These are phyloP conservation scores for Brachionus asplanchnoidis DNA, from an alignment of 1,140 invertebrate species.

Conservation along the genomic window DNA sequence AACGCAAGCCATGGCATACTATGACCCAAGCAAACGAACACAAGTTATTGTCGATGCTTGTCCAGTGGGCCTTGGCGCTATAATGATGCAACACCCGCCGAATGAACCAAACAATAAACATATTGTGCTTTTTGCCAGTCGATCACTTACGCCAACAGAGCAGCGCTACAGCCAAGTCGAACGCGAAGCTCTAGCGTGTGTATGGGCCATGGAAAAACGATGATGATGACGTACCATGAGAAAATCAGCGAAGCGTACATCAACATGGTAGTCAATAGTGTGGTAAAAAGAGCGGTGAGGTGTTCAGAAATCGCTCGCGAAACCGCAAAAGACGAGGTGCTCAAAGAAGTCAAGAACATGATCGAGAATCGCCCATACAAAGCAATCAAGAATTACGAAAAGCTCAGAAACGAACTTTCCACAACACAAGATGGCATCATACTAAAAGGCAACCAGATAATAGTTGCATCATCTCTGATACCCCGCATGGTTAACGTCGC, in stretches of 20 bases:
- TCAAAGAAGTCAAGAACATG: too few species aligned
- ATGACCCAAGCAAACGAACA: too few species aligned
- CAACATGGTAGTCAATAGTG: neutral
- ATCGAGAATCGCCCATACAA: too few species aligned
- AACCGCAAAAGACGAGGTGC: neutral
- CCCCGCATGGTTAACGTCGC: neutral
- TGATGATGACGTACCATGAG: neutral
- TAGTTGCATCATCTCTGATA: neutral
- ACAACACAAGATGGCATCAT: neutral
- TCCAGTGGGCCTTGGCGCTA: slow-evolving; percentile 55
- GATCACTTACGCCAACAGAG: slow-evolving; percentile 43
- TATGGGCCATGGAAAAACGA: too few species aligned
- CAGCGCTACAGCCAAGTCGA: slow-evolving; percentile 48
- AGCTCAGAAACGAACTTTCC: neutral
- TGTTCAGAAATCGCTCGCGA: neutral
- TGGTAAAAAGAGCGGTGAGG: slow-evolving; percentile 46
- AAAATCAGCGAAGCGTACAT: slow-evolving; percentile 44
- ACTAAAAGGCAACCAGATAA: neutral
- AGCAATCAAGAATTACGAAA: too few species aligned
- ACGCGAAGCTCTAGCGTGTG: too few species aligned
- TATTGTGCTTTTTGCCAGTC: slow-evolving; percentile 48
- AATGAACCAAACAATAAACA: neutral
- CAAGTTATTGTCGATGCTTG: slow-evolving; percentile 45
- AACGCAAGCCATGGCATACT: too few species aligned
- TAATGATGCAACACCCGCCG: slow-evolving; percentile 51